Evolutionary conservation across 1,140 invertebrate species (phyloP).

Genomic region (Berghia stephanieae): DNA sequence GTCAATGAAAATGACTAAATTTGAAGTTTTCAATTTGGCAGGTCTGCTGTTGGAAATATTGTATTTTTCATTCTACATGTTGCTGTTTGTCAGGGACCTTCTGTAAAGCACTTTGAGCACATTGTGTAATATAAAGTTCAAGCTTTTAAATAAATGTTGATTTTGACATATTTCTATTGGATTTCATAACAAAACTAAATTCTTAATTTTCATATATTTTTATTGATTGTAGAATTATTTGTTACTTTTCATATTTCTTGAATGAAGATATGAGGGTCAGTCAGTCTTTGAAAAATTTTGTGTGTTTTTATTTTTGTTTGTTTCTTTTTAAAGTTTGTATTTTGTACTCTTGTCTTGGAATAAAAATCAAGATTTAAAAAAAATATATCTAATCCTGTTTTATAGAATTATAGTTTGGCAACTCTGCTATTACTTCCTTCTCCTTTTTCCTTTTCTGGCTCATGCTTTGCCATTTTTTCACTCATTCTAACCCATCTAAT

Average conservation of each 20-base stretch:
- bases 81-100: too few species aligned
- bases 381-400: too few species aligned
- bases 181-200: not conserved
- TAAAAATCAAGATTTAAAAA: not conserved
- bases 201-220: not conserved
- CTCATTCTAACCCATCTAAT: not conserved
- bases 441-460: not conserved
- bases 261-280: not conserved
- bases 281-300: not conserved
- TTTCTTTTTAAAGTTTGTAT: not conserved
- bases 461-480: not conserved
- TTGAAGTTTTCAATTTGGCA: too few species aligned
- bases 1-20: too few species aligned
- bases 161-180: not conserved
- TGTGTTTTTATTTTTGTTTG: not conserved
- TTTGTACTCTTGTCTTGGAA: not conserved
- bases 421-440: not conserved
- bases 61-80: too few species aligned
- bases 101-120: too few species aligned
- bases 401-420: not conserved
- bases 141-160: not conserved
- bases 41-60: too few species aligned
- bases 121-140: not conserved
- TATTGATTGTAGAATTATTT: not conserved
- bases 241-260: not conserved